Base-by-base conservation (phyloP, 92 coral and sea anemone genomes). In the Umimayanthus kanabou region DNA sequence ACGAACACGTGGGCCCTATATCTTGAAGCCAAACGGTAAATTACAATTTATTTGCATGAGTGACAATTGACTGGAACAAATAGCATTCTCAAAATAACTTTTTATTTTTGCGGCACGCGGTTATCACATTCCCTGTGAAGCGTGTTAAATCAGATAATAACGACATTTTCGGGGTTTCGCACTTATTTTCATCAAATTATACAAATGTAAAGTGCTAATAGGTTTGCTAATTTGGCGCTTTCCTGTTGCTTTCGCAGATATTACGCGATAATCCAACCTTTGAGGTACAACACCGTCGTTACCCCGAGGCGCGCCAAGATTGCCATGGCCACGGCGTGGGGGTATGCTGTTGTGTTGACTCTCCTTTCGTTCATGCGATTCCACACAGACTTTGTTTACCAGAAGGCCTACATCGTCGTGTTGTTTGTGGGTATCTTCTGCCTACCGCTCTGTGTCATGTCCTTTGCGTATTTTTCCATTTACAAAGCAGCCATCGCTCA, bases 401-500 rank as follows among this genome's bases (percentile, higher is more conserved):
- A 79, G 18, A 83, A 85, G 80, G 93, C 92, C 57, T 88, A 91
- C 73, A 93, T 88, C 66, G 81, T 94, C 80, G 89, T 92, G 70
- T n/a, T 92, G 42, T 94, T 94, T 47, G 82, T 92, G 23, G 37
- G 92, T 7, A 88, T 93, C 11, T 88, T 95, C 66, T 95, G 98
- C 76, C 50, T 95, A 30, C 98, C 98, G 15, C 87, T 95, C 9
- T 55, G 80, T 26, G 89, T 90, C 50, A 95, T 95, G 98, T 86
- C 91, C 29, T 95, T 95, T 85, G 88, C 98, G 15, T 95, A 95
- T 81, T 86, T 90, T n/a, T 88, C 94, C 72, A 95, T 95, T 66
- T 95, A 92, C 87, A 93, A 92, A 58, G 98, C 98, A 5, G 98
- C 98, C 11, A 92, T 95, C 64, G 91, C 88, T 28, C 98, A 95